Base-by-base conservation (phyloP, 2,797 vertebrate species). In the Chiloscyllium punctatum region DNA sequence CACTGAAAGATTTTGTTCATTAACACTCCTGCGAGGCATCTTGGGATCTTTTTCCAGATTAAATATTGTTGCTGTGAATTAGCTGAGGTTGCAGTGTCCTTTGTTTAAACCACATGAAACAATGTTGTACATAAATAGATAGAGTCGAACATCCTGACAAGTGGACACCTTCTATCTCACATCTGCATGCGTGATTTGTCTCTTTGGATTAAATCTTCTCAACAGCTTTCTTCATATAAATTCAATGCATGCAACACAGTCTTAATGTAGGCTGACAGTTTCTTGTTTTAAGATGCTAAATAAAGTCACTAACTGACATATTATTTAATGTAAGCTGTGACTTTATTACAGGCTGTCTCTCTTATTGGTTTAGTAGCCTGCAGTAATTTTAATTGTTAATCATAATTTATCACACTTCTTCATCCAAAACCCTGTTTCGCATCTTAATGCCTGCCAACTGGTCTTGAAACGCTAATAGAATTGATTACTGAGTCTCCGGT, bases 311-410 rank as follows among this genome's bases (percentile, higher is more conserved):
- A 68, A 92, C 90, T 92, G 90, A 92, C 90, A 92, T n/a, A 92
- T 92, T 68, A 37, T 69, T 69, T 92, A 92, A 92, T 92, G n/a
- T 92, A 69, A 69, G 66, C 37, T 69, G 90, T 69, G 90, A 25
- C 90, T 92, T 92, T 69, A 92, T 92, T 92, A 68, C 66, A 92
- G 90, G 18, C 90, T 69, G 90, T 69, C 90, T 69, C 62, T 69
- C 66, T 69, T 69, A 42, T 68, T 37, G 62, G 62, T 68, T 92
- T 92, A 42, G 66, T 42, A 42, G 66, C 62, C 62, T 37, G n/a
- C 90, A 37, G 90, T 92, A 68, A 92, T 92, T 92, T 92, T 68
- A 92, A 92, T 92, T 92, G 90, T 92, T 92, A 92, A 92, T 92
- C n/a, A 69, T 92, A 92, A 92, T 92, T 92, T 92, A 92, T 92